A percentile compares a stretch with the other conserved stretches of the same genome.
Conservation (phyloP, 2,888 invertebrate genomes). For the Dendrolimus pini region DNA sequence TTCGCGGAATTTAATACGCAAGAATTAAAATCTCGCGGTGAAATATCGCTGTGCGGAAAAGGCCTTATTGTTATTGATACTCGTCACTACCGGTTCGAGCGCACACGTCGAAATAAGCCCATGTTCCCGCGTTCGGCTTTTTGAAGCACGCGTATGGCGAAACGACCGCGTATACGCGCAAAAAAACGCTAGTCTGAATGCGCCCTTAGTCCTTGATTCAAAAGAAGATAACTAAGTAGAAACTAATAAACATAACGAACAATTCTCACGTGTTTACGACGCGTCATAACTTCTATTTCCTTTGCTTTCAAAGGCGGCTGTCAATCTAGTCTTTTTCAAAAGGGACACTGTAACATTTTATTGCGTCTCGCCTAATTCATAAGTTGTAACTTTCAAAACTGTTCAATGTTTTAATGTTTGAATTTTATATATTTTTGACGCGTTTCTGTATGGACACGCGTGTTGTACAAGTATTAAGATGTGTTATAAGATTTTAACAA, state of each 20-base stretch:
- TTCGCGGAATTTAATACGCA: too few relatives aligned
- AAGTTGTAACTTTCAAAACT: conserved; percentile 16
- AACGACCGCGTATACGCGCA: too few relatives aligned
- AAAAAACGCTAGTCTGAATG: too few relatives aligned
- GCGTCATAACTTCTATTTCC: conserved; percentile 4
- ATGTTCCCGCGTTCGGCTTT: too few relatives aligned
- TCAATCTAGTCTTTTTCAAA: conserved; percentile 14
- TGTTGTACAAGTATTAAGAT: conserved; percentile 11
- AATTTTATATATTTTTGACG: conserved; percentile 21
- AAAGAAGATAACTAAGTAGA: neutral
- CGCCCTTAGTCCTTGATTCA: neutral
- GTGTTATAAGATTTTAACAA: conserved; percentile 7
- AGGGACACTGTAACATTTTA: conserved; percentile 10
- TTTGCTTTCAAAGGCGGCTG: conserved; percentile 10
- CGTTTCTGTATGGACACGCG: conserved; percentile 14
- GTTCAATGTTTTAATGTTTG: conserved; percentile 10
- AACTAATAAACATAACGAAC: conserved; percentile 6
- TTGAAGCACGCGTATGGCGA: too few relatives aligned
- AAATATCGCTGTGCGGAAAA: too few relatives aligned
- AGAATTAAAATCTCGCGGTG: too few relatives aligned
- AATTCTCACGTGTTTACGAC: conserved; percentile 7
- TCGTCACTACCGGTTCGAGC: too few relatives aligned
- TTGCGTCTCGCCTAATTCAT: conserved; percentile 19
- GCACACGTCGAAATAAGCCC: too few relatives aligned
- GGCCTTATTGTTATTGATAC: too few relatives aligned